Base-by-base conservation (phyloP, 1,140 invertebrate genomes). In the Drosophila obscura region DNA sequence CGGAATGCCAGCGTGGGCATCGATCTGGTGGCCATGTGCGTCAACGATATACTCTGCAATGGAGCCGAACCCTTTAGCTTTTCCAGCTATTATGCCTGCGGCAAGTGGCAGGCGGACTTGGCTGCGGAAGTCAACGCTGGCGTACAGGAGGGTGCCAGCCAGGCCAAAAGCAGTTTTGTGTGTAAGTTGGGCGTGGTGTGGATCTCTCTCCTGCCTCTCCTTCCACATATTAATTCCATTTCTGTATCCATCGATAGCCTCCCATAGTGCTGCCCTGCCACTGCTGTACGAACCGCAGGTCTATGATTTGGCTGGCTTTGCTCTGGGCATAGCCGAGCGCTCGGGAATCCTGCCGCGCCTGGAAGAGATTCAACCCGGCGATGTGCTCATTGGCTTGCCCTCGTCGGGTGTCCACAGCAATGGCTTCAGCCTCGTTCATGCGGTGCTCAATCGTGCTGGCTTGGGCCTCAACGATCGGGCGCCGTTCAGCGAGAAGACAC, bases 1-100 rank as follows among this genome's bases (percentile, higher is more conserved):
- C 94, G 95, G 35, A 97, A 98, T 88, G 92, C 94, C 63, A 96
- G 96, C 1, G 95, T 99, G 68, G 98, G 98, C 24, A 95, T 98
- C 73, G 98, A 99, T 93, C 93, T 99, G 57, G 98, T 99, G 4
- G 98, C 98, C n/a, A 99, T 99, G 98, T 99, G 98, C 92, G 98
- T 98, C 4, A 99, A 99, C 93, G 98, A 99, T 92, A 95, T 99
- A 49, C 92, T 99, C 15, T 97, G 97, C 43, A 97, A 99, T 84
- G 98, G 98, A 13, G 98, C 98, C 0, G 96, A 97, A 77, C 98
- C 98, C 0, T 92, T 99, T 2, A 98, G 97, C 69, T 99, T 99
- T 92, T 93, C 99, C 1, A 98, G 99, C 92, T 99, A 99, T 92
- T 99, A 97, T 93, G 97, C 98, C 1, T 97, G 96, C 89, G 96